Evolutionary conservation across 1,140 invertebrate genomes (phyloP).

Genomic region (Calliopsis andreniformis): DNA sequence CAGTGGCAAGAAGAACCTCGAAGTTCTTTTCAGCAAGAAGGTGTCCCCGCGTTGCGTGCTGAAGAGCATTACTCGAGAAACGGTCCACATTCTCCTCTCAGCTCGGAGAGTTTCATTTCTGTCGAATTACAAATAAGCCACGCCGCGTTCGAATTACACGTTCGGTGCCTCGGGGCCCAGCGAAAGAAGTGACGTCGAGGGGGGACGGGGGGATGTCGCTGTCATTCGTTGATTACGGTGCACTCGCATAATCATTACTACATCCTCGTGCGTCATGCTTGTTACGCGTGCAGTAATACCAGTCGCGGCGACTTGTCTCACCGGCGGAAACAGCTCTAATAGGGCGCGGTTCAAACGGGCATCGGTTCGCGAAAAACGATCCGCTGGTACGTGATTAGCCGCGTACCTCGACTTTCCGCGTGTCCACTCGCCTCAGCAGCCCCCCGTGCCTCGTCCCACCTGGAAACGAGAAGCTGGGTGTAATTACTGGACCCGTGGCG

Average conservation of each 20-base stretch:
- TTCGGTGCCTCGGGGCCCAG: slow-evolving; percentile 2
- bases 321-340: slow-evolving; percentile 57
- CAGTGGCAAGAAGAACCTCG: no score
- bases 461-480: neutral
- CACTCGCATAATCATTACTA: slow-evolving; percentile 66
- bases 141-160: slow-evolving; percentile 31
- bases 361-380: slow-evolving; percentile 8
- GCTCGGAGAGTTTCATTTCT: neutral
- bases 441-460: neutral
- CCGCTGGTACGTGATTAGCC: neutral
- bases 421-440: neutral
- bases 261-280: slow-evolving; percentile 69
- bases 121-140: neutral
- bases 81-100: neutral
- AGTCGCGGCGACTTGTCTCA: slow-evolving; percentile 44
- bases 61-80: neutral
- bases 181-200: slow-evolving; percentile 34
- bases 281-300: slow-evolving; percentile 59
- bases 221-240: slow-evolving; percentile 52
- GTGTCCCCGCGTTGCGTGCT: neutral
- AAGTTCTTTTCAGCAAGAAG: no score
- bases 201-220: slow-evolving; percentile 40
- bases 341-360: slow-evolving; percentile 1
- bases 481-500: neutral
- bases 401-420: neutral